Percentiles rank a stretch among this genome's conserved stretches.
phyloP scores from a whole-genome alignment of 1,140 invertebrate species.

The Drosophila baimaii region DNA sequence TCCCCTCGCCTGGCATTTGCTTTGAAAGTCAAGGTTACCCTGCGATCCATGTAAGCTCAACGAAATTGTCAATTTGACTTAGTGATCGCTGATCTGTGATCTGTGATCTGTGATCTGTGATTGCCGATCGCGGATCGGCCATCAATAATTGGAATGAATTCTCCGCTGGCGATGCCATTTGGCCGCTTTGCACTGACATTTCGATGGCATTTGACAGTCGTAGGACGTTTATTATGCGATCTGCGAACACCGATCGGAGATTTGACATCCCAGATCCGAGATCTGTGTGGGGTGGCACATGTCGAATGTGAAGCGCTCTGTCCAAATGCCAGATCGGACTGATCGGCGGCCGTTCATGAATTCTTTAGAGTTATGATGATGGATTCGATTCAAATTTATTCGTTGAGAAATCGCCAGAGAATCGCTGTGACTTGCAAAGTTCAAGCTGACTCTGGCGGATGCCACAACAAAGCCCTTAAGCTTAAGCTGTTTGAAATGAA shows the following conservation, averaged over 20 bases:
- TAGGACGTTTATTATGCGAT: constrained; percentile 72
- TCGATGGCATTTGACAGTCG: constrained; percentile 70
- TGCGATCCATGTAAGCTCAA: constrained; percentile 18
- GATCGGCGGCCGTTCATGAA: not conserved
- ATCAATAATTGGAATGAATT: constrained; percentile 37
- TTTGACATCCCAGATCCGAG: constrained; percentile 18
- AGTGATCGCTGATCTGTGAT: constrained; percentile 34
- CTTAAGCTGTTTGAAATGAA: not conserved
- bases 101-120: constrained; percentile 24
- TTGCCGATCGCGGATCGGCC: constrained; percentile 13
- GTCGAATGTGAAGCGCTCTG: constrained; percentile 13
- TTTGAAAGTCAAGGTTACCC: constrained; percentile 67
- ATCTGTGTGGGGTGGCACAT: constrained; percentile 23
- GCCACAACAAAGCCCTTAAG: constrained; percentile 13
- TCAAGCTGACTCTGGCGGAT: not conserved
- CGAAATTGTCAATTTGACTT: constrained; percentile 50
- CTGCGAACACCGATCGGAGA: constrained; percentile 20
- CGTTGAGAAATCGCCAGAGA: not conserved
- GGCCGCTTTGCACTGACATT: constrained; percentile 57
- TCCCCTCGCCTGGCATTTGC: constrained; percentile 30
- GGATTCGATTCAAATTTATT: constrained; percentile 19
- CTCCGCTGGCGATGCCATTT: constrained; percentile 39
- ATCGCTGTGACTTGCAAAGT: constrained; percentile 27
- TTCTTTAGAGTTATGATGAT: constrained; percentile 30
- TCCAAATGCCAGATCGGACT: constrained; percentile 12